These are phyloP conservation scores for Ellobium chinense DNA, from an alignment of 2,888 invertebrate genomes.

Conservation along the genomic window DNA sequence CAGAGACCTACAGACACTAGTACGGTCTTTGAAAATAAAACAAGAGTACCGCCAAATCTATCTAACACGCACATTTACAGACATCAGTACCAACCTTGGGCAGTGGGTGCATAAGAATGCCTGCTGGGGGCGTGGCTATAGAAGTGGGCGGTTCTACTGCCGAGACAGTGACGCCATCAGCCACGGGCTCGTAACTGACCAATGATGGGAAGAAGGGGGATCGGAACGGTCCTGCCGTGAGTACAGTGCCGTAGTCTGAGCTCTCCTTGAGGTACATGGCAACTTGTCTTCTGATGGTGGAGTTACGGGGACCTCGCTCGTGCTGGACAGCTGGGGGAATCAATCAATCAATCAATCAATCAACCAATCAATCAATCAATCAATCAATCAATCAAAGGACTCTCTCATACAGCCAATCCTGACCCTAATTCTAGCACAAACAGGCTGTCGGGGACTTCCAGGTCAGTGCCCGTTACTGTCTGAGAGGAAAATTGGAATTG, in stretches of 20 bases:
- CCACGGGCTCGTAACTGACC: constrained; percentile 61
- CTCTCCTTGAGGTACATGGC: constrained; percentile 87
- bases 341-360: not conserved
- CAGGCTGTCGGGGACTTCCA: too few relatives aligned
- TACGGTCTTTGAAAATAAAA: not conserved
- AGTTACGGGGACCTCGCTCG: constrained; percentile 97
- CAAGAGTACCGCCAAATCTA: not conserved
- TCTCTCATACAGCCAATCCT: too few relatives aligned
- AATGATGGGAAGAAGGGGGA: constrained; percentile 69
- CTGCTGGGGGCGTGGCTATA: constrained; percentile 50
- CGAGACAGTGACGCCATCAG: constrained; percentile 68
- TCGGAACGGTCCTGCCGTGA: constrained; percentile 64
- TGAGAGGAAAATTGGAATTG: too few relatives aligned
- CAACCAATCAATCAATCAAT: not conserved
- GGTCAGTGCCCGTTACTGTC: too few relatives aligned
- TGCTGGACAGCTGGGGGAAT: constrained; percentile 94
- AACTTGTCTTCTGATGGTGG: constrained; percentile 95
- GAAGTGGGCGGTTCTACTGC: constrained; percentile 67
- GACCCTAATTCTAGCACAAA: too few relatives aligned
- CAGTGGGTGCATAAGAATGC: constrained; percentile 33
- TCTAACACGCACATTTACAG: too few relatives aligned
- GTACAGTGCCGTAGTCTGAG: constrained; percentile 68
- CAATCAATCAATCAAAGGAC: too few relatives aligned
- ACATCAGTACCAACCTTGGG: constrained; percentile 44
- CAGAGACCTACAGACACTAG: too few relatives aligned